Evolutionary conservation across 2,113 vertebrate species (phyloP).

Genomic region (Corvus hawaiiensis): DNA sequence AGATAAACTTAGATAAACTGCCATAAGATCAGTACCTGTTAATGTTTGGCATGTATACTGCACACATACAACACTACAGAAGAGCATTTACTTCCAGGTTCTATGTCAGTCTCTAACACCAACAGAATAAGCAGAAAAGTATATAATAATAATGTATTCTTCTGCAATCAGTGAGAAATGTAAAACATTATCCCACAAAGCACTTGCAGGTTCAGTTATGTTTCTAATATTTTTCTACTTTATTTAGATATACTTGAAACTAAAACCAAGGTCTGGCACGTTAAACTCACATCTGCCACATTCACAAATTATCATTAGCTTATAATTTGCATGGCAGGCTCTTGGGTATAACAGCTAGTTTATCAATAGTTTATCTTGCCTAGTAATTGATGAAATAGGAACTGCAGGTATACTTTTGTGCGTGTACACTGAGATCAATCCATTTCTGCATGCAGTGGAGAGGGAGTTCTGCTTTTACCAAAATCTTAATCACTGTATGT

Average conservation of each 20-base stretch:
- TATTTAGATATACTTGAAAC: neutral
- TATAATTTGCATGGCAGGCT: neutral
- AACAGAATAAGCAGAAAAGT: constrained; percentile 42
- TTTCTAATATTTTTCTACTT: neutral
- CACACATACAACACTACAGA: neutral
- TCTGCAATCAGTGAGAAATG: neutral
- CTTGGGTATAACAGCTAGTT: neutral
- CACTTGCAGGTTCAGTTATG: neutral
- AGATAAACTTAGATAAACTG: neutral
- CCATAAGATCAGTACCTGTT: neutral
- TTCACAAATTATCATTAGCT: neutral
- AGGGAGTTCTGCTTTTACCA: neutral
- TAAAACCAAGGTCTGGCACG: neutral
- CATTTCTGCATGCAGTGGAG: neutral
- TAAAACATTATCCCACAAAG: neutral
- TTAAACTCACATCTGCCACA: neutral
- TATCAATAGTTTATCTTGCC: neutral
- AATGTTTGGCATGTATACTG: neutral
- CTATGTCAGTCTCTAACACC: neutral
- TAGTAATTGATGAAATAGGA: neutral
- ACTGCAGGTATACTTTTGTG: neutral
- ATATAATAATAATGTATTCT: neutral
- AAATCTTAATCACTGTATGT: neutral
- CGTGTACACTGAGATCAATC: neutral
- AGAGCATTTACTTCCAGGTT: neutral